phyloP scores from a whole-genome alignment of 2,113 vertebrate genomes.

The Amblyopsis rosae region DNA sequence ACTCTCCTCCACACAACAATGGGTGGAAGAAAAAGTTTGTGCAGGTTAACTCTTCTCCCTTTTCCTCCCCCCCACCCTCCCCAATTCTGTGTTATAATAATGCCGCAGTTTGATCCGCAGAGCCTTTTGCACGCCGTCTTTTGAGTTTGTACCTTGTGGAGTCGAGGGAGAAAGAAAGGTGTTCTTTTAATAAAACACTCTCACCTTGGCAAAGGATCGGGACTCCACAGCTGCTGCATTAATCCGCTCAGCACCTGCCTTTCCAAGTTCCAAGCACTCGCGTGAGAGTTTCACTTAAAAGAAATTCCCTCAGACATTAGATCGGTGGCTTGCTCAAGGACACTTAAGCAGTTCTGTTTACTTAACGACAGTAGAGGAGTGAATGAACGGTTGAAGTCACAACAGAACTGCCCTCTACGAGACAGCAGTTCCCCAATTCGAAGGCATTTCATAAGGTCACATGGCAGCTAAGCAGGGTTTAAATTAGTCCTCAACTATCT shows the following conservation, averaged over 20 bases:
- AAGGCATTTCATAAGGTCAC: background rate
- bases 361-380: no score
- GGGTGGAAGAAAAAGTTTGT: constrained; percentile 6
- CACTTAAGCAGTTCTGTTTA: background rate
- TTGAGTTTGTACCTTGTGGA: constrained; percentile 1
- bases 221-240: no score
- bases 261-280: background rate
- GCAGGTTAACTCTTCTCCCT: constrained; percentile 4
- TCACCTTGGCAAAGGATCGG: no score
- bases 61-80: background rate
- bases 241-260: background rate
- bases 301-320: background rate
- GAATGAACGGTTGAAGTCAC: no score
- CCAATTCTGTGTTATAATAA: constrained; percentile 20
- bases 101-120: constrained; percentile 37
- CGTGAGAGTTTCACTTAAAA: no score
- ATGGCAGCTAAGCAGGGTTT: background rate
- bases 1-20: constrained; percentile 29
- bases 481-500: background rate
- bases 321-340: background rate
- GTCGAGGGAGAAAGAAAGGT: background rate
- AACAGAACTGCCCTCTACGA: no score
- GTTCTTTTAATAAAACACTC: background rate
- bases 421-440: background rate
- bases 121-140: constrained; percentile 7